Evolutionary conservation across 2,797 vertebrate genomes (phyloP).

Genomic region (Okamejei kenojei): DNA sequence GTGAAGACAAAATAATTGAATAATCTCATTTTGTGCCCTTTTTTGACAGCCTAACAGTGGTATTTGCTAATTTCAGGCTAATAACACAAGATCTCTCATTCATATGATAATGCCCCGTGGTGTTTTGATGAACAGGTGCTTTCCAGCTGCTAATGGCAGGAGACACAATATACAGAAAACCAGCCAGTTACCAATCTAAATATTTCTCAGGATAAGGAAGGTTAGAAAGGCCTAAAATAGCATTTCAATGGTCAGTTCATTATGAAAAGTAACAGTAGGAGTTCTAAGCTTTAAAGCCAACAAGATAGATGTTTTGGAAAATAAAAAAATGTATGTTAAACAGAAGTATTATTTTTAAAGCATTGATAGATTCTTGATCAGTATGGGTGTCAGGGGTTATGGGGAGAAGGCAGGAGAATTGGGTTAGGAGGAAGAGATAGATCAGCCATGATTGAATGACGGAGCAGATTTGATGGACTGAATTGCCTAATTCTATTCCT

Average conservation of each 20-base stretch:
- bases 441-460: too few species aligned
- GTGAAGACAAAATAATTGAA: too few species aligned
- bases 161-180: background rate
- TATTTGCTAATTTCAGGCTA: background rate
- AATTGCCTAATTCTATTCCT: too few species aligned
- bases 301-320: background rate
- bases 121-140: background rate
- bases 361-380: too few species aligned
- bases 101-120: background rate
- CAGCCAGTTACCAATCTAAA: background rate
- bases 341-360: background rate
- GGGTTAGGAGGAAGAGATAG: too few species aligned
- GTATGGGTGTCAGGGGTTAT: too few species aligned
- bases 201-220: background rate
- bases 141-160: slow-evolving; percentile 2
- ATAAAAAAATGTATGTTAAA: background rate
- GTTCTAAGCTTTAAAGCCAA: background rate
- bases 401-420: too few species aligned
- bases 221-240: background rate
- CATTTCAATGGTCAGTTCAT: background rate
- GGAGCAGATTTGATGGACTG: too few species aligned
- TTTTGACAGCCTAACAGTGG: too few species aligned
- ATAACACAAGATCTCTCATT: background rate
- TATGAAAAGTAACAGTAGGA: background rate
- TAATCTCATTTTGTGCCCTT: too few species aligned